These are phyloP conservation scores for Neopelma chrysocephalum DNA, from an alignment of 2,797 vertebrate genomes.

Conservation along the genomic window DNA sequence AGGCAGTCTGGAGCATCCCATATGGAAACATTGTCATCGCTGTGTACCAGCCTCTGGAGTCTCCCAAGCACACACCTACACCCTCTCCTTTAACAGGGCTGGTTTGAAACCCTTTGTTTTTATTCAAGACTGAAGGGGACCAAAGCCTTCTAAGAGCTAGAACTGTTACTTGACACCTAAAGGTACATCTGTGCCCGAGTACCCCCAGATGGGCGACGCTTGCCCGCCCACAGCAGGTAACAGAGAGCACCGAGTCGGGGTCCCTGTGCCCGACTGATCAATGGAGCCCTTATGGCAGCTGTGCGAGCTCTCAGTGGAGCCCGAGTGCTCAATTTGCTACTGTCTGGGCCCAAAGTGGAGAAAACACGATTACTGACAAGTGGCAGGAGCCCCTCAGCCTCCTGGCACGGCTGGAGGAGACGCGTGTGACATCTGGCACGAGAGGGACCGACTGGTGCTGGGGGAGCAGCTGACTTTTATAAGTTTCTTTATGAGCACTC, in stretches of 20 bases:
- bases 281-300: not conserved
- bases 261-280: not conserved
- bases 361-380: not conserved
- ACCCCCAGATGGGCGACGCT: not conserved
- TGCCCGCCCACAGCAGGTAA: not conserved
- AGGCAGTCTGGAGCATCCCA: accelerated
- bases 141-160: not conserved
- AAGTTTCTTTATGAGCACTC: not conserved
- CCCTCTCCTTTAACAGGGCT: not conserved
- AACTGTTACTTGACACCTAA: not conserved
- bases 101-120: not conserved
- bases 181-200: not conserved
- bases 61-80: not conserved
- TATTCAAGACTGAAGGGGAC: not conserved
- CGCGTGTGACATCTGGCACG: not conserved
- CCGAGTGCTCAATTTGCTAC: slow-evolving; percentile 74
- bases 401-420: not conserved
- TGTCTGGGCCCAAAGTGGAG: not conserved
- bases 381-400: not conserved
- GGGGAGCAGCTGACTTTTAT: not conserved
- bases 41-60: not conserved
- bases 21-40: accelerated
- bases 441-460: not conserved
- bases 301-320: not conserved
- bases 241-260: not conserved